These are phyloP conservation scores for Proterorhinus semilunaris DNA, from an alignment of 2,113 vertebrate genomes.

Conservation along the genomic window DNA sequence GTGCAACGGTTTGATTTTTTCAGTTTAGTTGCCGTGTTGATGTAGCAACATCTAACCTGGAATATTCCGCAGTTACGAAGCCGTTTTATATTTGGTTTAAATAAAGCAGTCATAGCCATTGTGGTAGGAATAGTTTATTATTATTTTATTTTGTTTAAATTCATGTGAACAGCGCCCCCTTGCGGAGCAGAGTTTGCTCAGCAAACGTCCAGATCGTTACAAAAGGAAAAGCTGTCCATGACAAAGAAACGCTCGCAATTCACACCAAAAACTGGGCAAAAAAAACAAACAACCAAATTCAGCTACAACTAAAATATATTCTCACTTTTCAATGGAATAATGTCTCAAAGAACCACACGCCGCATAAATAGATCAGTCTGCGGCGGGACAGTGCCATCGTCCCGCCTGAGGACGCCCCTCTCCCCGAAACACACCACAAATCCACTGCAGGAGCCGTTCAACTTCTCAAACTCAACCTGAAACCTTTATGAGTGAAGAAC, in stretches of 20 bases:
- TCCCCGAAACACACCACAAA: not conserved
- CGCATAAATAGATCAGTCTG: slow-evolving; percentile 50
- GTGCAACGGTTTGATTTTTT: no score
- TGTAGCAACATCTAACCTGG: no score
- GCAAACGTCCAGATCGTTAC: slow-evolving; percentile 57
- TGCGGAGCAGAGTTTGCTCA: slow-evolving; percentile 53
- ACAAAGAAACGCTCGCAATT: slow-evolving; percentile 41
- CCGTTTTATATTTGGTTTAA: not conserved
- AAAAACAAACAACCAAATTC: slow-evolving; percentile 36
- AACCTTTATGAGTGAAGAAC: no score
- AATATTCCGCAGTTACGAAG: not conserved
- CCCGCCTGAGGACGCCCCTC: slow-evolving; percentile 1
- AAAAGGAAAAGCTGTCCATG: slow-evolving; percentile 53
- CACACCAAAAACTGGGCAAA: slow-evolving; percentile 26
- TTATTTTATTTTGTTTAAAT: slow-evolving; percentile 63
- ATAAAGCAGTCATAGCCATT: slow-evolving; percentile 22
- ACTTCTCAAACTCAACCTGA: not conserved
- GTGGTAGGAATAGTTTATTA: slow-evolving; percentile 23
- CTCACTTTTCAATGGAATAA: slow-evolving; percentile 52
- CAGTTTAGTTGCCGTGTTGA: no score
- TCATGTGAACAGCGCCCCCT: slow-evolving; percentile 60
- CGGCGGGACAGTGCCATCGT: not conserved
- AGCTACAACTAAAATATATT: slow-evolving; percentile 54
- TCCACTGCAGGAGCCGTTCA: not conserved
- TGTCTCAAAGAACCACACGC: slow-evolving; percentile 39